Conservation (phyloP, 2,888 invertebrate species). For the Drosophila atroscutellata region DNA sequence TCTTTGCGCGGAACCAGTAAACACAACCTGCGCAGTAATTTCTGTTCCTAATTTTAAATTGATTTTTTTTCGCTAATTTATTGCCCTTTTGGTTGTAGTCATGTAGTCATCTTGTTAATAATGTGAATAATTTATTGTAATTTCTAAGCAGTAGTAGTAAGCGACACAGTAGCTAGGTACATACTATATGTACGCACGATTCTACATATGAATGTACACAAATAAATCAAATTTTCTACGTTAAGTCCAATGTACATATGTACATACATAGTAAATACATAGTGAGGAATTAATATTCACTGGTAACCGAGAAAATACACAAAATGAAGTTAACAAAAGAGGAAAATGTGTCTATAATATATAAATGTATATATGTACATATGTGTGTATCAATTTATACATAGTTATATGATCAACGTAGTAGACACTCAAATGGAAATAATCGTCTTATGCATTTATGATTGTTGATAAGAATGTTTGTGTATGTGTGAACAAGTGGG, state of each 20-base stretch:
- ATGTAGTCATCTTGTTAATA: constrained; percentile 27
- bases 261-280: neutral
- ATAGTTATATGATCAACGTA: neutral
- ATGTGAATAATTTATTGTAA: constrained; percentile 32
- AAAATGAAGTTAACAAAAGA: neutral
- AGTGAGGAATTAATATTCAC: too few relatives aligned
- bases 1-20: constrained; percentile 66
- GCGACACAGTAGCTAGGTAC: constrained; percentile 2
- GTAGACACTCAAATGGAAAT: neutral
- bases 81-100: constrained; percentile 44
- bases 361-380: neutral
- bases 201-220: neutral
- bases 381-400: neutral
- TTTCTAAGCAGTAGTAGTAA: constrained; percentile 17
- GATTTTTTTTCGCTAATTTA: constrained; percentile 51
- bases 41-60: constrained; percentile 37
- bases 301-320: neutral
- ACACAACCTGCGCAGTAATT: neutral
- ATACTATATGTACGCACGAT: neutral
- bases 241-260: neutral
- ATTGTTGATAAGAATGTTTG: constrained; percentile 8
- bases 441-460: neutral
- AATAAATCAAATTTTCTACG: neutral
- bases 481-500: neutral
- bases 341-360: neutral